Base-by-base conservation (phyloP, 2,888 invertebrate species). In the Theristus sp. region DNA sequence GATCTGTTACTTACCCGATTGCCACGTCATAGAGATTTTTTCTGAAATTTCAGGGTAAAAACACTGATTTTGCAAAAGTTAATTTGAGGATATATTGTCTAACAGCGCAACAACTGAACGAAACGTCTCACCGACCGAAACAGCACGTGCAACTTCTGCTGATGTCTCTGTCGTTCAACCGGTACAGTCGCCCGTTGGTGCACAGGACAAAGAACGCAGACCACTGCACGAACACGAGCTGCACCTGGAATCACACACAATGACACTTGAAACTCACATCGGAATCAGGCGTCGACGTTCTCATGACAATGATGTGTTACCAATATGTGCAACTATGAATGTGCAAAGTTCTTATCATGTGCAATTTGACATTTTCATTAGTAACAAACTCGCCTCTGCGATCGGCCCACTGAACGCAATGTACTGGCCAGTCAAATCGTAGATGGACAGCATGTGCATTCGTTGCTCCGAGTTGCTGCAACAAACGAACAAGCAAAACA, bases 11-110 rank as follows among this genome's bases (percentile, higher is more conserved):
- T n/a, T n/a, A n/a, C 81, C 81, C 84, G 60, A 98, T 87, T 0
- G 94, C 93, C 27, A 91, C 83, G 71, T 90, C 89, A 75, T 89
- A 96, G 64, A 94, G 81, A 76, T 90, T 91, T 77, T 94, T 94
- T 75, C 88, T 89, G 53, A 10, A 56, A n/a, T 6, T 52, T n/a
- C 3, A 52, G 22, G 17, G 52, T n/a, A n/a, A n/a, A n/a, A n/a
- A n/a, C n/a, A n/a, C n/a, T n/a, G n/a, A n/a, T n/a, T n/a, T n/a
- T n/a, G n/a, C n/a, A n/a, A n/a, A n/a, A n/a, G n/a, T n/a, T n/a
- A n/a, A n/a, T n/a, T n/a, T n/a, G n/a, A n/a, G n/a, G n/a, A n/a
- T n/a, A n/a, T n/a, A n/a, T n/a, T n/a, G n/a, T n/a, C n/a, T n/a
- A n/a, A n/a, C n/a, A n/a, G n/a, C n/a, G n/a, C n/a, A n/a, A n/a